These are phyloP conservation scores for Nudaria mundana DNA, from an alignment of 2,888 invertebrate species.

Conservation along the genomic window DNA sequence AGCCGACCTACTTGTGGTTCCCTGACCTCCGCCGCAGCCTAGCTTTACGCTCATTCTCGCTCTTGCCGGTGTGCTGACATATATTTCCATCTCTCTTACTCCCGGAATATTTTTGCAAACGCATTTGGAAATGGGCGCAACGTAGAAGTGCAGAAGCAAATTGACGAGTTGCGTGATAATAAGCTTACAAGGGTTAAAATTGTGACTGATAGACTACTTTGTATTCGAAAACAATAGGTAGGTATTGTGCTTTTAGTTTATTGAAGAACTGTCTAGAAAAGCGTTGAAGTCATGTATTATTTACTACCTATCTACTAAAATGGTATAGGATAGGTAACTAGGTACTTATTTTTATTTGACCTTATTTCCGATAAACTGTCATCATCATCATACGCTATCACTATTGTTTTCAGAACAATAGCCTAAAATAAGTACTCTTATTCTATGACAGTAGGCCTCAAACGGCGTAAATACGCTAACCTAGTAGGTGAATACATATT, in stretches of 20 bases:
- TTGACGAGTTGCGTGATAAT: slow-evolving; percentile 56
- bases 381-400: not conserved
- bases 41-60: slow-evolving; percentile 54
- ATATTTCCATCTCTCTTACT: slow-evolving; percentile 53
- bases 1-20: slow-evolving; percentile 79
- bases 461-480: too few relatives aligned
- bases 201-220: slow-evolving; percentile 24
- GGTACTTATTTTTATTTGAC: too few relatives aligned
- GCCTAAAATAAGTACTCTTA: too few relatives aligned
- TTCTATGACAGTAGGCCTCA: too few relatives aligned
- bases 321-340: too few relatives aligned
- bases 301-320: slow-evolving; percentile 2
- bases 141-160: slow-evolving; percentile 48
- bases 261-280: slow-evolving; percentile 10
- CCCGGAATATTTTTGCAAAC: slow-evolving; percentile 78
- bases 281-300: slow-evolving; percentile 7
- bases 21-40: slow-evolving; percentile 76
- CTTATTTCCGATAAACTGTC: not conserved
- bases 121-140: slow-evolving; percentile 71
- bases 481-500: too few relatives aligned
- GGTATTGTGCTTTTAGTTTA: too few relatives aligned
- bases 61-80: slow-evolving; percentile 17
- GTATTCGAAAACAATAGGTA: slow-evolving; percentile 16
- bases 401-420: not conserved
- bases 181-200: slow-evolving; percentile 49